phyloP scores from a whole-genome alignment of 2,113 vertebrate genomes.

The Stictonetta naevosa region DNA sequence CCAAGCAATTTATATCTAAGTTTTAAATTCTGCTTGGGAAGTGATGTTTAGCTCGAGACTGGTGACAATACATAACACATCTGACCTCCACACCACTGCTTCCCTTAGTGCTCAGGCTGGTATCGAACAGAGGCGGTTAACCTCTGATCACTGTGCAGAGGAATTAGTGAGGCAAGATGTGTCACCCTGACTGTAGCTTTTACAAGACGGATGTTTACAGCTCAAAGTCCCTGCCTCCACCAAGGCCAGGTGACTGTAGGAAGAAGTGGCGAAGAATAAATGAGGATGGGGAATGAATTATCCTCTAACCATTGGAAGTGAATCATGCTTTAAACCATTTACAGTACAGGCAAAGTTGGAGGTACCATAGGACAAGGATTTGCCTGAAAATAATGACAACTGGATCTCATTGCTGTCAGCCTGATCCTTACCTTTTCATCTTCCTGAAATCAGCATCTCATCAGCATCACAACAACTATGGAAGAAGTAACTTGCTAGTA shows the following conservation, averaged over 20 bases:
- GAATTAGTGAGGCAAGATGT: not conserved
- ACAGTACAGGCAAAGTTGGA: not conserved
- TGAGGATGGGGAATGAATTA: not conserved
- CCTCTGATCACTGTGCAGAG: not conserved
- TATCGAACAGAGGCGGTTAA: not conserved
- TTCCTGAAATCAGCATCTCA: not conserved
- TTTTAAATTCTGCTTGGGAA: conserved; percentile 8
- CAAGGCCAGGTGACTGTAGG: not conserved
- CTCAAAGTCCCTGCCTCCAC: not conserved
- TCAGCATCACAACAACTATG: not conserved
- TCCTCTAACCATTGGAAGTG: not conserved
- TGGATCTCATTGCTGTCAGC: not conserved
- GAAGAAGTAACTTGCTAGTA: not conserved
- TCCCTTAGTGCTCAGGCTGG: not conserved
- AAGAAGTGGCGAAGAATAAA: not conserved
- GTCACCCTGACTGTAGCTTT: not conserved
- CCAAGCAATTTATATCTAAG: not conserved
- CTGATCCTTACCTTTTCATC: not conserved
- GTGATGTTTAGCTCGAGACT: not conserved
- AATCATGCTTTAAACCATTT: not conserved
- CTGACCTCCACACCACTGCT: not conserved
- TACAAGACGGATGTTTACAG: not conserved
- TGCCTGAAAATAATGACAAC: not conserved
- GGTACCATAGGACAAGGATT: not conserved
- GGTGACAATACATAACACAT: not conserved